Conservation (phyloP, 1,140 invertebrate genomes). For the Magallana ariakensis region DNA sequence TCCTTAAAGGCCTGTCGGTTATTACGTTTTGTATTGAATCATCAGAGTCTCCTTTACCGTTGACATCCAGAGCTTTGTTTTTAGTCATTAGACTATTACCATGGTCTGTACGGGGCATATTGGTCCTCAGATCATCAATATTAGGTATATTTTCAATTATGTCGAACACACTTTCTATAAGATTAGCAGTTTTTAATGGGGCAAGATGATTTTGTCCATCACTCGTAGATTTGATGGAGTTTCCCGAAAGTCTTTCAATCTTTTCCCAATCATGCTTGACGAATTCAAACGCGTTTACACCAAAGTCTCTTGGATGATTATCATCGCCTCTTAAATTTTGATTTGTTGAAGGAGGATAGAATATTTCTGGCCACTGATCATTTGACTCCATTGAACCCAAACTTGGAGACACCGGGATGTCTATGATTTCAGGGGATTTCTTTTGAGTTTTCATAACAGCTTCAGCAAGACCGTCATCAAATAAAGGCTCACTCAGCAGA, state of each 20-base stretch:
- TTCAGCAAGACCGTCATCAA: not conserved
- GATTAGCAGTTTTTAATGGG: not conserved
- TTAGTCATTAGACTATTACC: not conserved
- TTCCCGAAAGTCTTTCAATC: not conserved
- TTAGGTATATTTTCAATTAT: not conserved
- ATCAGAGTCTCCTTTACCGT: not conserved
- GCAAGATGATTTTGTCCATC: not conserved
- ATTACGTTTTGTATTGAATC: no score
- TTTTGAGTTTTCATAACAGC: not conserved
- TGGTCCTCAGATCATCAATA: not conserved
- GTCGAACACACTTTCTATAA: not conserved
- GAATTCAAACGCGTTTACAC: not conserved
- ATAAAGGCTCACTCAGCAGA: slow-evolving; percentile 22
- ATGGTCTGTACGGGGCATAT: not conserved
- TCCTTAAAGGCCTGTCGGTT: no score
- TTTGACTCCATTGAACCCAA: not conserved
- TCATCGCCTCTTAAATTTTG: not conserved
- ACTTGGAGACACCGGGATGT: not conserved
- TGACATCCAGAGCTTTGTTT: not conserved
- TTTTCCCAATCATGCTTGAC: not conserved
- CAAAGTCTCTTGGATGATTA: not conserved
- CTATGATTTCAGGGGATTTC: not conserved
- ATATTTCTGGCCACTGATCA: not conserved
- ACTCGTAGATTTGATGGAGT: not conserved
- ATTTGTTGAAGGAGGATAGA: not conserved